phyloP scores from a whole-genome alignment of 1,140 invertebrate genomes.

The Aphelenchoides besseyi region DNA sequence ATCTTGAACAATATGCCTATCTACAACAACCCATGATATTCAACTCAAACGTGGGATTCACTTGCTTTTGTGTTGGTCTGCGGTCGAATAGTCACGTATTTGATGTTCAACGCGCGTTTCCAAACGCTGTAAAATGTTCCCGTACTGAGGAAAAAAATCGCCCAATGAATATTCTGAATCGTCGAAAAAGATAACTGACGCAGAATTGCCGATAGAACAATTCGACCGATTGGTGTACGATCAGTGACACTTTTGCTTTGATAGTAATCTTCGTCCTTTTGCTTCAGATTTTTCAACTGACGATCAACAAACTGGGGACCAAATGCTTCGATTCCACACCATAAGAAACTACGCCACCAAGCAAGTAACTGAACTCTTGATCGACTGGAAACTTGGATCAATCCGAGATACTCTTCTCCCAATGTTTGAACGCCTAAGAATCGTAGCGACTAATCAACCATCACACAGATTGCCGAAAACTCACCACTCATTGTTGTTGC shows the following conservation, averaged over 20 bases:
- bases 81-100: slow-evolving; percentile 31
- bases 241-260: slow-evolving; percentile 12
- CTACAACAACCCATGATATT: slow-evolving; percentile 26
- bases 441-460: slow-evolving; percentile 4
- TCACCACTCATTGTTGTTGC: slow-evolving; percentile 42
- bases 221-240: background rate
- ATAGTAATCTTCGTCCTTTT: slow-evolving; percentile 10
- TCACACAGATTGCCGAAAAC: slow-evolving; percentile 11
- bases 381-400: slow-evolving; percentile 41
- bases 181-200: slow-evolving; percentile 18
- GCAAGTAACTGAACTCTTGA: slow-evolving; percentile 10
- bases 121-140: slow-evolving; percentile 27
- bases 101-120: slow-evolving; percentile 30
- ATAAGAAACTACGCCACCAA: slow-evolving; percentile 24
- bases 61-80: slow-evolving; percentile 32
- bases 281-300: slow-evolving; percentile 25
- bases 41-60: background rate
- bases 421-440: slow-evolving; percentile 49
- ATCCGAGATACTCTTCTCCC: slow-evolving; percentile 55
- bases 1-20: slow-evolving; percentile 37
- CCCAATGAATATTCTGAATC: slow-evolving; percentile 21
- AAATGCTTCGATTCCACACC: slow-evolving; percentile 30
- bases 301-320: slow-evolving; percentile 30
- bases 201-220: slow-evolving; percentile 16
- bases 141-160: slow-evolving; percentile 32